phyloP scores from a whole-genome alignment of 2,113 vertebrate genomes.

The Hirundichthys speculiger region DNA sequence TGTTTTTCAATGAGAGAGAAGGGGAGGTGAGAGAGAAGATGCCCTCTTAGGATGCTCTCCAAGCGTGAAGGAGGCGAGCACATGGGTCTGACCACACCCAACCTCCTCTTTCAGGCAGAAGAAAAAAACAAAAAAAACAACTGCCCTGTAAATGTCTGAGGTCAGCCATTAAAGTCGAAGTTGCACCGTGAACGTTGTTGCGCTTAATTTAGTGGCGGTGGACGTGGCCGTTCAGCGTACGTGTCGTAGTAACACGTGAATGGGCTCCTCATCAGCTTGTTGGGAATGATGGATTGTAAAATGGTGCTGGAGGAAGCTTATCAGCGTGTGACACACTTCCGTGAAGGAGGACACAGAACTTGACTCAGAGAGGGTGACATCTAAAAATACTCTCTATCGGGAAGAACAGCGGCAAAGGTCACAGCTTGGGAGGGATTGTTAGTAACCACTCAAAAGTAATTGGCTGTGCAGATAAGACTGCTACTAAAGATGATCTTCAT shows the following conservation, averaged over 20 bases:
- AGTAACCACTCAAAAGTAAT: neutral
- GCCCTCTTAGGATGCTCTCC: conserved; percentile 20
- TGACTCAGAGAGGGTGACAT: neutral
- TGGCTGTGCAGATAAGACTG: neutral
- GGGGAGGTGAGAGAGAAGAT: conserved; percentile 6
- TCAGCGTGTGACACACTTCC: conserved; percentile 45
- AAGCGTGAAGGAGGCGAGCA: conserved; percentile 28
- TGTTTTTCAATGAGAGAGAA: conserved; percentile 9
- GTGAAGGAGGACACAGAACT: conserved; percentile 16
- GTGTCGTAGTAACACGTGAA: conserved; percentile 7
- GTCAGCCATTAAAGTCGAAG: conserved; percentile 1
- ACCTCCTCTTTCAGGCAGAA: neutral
- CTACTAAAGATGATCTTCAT: conserved; percentile 12
- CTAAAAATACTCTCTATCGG: conserved; percentile 43
- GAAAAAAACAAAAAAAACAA: neutral
- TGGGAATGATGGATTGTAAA: neutral
- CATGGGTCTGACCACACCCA: conserved; percentile 51
- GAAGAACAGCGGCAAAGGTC: neutral
- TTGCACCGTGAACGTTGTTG: neutral
- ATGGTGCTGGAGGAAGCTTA: neutral
- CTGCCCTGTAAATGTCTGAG: neutral
- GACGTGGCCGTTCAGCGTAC: conserved; percentile 6
- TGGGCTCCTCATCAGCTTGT: neutral
- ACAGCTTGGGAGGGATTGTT: neutral
- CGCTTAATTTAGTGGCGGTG: conserved; percentile 7